Evolutionary conservation across 2,797 vertebrate species (phyloP).

Genomic region (Crypturellus tataupa): DNA sequence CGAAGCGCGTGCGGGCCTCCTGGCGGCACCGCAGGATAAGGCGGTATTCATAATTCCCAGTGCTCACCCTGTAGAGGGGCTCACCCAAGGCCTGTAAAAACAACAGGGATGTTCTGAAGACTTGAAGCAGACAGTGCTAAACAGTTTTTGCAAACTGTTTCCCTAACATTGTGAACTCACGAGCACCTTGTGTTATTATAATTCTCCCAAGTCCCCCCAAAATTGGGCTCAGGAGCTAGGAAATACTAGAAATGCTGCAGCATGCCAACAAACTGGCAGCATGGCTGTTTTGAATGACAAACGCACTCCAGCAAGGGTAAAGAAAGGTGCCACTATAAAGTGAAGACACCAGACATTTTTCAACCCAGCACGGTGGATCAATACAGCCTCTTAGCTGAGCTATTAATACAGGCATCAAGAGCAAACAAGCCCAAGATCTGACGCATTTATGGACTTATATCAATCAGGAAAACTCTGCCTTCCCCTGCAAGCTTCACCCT

Average conservation of each 20-base stretch:
- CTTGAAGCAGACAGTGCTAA: background rate
- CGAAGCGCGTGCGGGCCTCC: slow-evolving; percentile 94
- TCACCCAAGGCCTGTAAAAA: slow-evolving; percentile 91
- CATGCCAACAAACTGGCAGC: background rate
- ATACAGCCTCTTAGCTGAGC: background rate
- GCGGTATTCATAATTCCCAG: slow-evolving; percentile 97
- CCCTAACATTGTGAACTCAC: fast-evolving
- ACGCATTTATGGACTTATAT: background rate
- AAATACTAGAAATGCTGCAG: background rate
- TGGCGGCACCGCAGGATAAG: slow-evolving; percentile 95
- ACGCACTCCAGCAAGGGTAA: background rate
- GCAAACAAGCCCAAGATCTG: background rate
- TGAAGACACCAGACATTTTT: background rate
- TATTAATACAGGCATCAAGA: background rate
- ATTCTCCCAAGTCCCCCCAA: background rate
- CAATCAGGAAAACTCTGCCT: background rate
- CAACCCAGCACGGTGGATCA: background rate
- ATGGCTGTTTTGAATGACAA: background rate
- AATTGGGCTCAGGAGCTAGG: background rate
- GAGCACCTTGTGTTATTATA: background rate
- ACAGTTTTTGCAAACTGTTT: background rate
- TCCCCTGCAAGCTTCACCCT: background rate
- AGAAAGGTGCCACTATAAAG: background rate
- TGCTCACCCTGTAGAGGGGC: slow-evolving; percentile 94
- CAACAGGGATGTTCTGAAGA: background rate